Base-by-base conservation (phyloP, 53 echinoderm and acorn worm species). In the Holothuria leucospilota region DNA sequence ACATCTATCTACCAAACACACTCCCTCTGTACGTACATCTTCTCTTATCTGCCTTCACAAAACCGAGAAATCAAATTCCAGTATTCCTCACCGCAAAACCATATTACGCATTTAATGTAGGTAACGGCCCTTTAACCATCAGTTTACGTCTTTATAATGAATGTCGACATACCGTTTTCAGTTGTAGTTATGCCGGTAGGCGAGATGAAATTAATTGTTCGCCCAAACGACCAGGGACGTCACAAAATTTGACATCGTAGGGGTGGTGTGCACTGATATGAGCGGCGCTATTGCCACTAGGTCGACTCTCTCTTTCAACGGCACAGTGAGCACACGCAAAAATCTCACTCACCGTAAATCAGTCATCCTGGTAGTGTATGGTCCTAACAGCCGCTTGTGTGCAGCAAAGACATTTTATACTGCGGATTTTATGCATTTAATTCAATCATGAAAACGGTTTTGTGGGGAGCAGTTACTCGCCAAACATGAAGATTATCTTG, bases 401-500 rank as follows among this genome's bases (percentile, higher is more conserved):
- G 59, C 39, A 26, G 59, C 23, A 16, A 40, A 80, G 80, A 30
- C 60, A 80, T 80, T 75, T 80, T 80, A 80, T 80, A 80, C 80
- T 61, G 61, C 59, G 80, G 80, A 59, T 80, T 80, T 80, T 80
- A 80, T 61, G 80, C 59, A 59, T 80, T 80, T 80, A 59, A 80
- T 80, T 80, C 80, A 80, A 80, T 80, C 80, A 80, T 80, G 80
- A 80, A 80, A 80, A 80, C 80, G 80, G 80, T 61, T 80, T 80
- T 80, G 80, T 80, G 80, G 80, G 80, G 61, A 80, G 61, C 80
- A 80, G 80, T 80, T 59, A 80, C 80, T 30, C 34, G 80, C 80
- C 59, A 80, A 80, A 80, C 59, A 80, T 80, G 80, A 80, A 80
- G 59, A 80, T 61, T 60, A 61, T 27, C 80, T 59, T 80, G 80